Evolutionary conservation across 2,797 vertebrate species (phyloP), one percentile per base, ranked within the genome.

Genomic region (Poliocrania exsul): DNA sequence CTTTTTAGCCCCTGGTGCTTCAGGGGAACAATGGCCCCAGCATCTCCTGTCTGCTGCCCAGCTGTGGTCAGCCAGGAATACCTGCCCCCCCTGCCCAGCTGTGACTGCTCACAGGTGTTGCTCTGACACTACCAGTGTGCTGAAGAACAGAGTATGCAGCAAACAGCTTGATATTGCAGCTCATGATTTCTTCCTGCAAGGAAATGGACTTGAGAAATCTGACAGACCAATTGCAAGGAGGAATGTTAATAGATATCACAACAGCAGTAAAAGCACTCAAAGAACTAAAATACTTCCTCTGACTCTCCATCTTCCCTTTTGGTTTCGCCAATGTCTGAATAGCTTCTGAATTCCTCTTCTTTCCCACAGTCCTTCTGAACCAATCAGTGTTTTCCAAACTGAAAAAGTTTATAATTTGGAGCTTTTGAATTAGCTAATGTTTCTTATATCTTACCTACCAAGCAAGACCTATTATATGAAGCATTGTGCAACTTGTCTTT

Each of bases 111-210:
- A 7, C 49, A 23, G 8, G 14, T 16, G 81, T 2, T 54, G 35
- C 62, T 58, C 28, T 11, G 57, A 23, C 79, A 66, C 79, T 65
- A 47, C 6, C 67, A 40, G 2, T 0, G 16, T 9, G 33, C n/a
- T 16, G 49, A 57, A 62, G 38, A 26, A 38, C 80, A 40, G 28
- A 38, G 42, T 3, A 1, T 1, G 54, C 61, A 71, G 50, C 49
- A 47, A 83, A 46, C 56, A 79, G 25, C 5, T 1, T 1, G 0
- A 13, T 9, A 18, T 0, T 28, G 42, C 53, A 50, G 66, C n/a
- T 37, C 46, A 3, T 0, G 0, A 15, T 37, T 84, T 60, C n/a
- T 54, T 82, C 73, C 70, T 28, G 21, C 46, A 47, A 37, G 53
- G 50, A 73, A 44, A 93, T 1, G 37, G 44, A n/a, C 38, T 69